A percentile compares a stretch with the other conserved stretches of the same genome.
Conservation (phyloP, 1,140 invertebrate species). For the Pogonomyrmex barbatus region DNA sequence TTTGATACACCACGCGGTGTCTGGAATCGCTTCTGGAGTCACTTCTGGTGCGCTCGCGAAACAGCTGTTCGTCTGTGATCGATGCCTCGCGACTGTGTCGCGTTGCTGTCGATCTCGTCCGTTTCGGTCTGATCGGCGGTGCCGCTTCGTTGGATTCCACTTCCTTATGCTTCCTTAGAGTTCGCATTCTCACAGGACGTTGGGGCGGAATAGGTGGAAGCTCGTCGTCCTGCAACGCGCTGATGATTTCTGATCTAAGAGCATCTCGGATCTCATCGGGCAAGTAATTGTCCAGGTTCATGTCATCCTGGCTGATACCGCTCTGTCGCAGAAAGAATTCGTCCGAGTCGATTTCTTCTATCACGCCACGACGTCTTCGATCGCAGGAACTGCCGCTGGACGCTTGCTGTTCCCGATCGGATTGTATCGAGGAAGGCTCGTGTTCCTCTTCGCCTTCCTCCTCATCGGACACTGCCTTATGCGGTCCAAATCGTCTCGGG, state of each 20-base stretch:
- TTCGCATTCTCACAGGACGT: constrained; percentile 79
- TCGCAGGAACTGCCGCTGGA: constrained; percentile 86
- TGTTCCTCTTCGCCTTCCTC: constrained; percentile 75
- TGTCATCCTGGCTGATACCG: constrained; percentile 93
- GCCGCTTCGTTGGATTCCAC: constrained; percentile 65
- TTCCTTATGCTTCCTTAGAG: constrained; percentile 79
- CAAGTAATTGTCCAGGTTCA: constrained; percentile 91
- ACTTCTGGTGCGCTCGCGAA: constrained; percentile 66
- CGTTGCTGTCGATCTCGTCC: constrained; percentile 72
- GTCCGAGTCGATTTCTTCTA: constrained; percentile 94
- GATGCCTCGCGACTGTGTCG: constrained; percentile 81
- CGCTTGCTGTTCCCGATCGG: constrained; percentile 84
- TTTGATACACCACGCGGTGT: constrained; percentile 82
- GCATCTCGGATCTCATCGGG: constrained; percentile 92
- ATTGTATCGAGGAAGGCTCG: constrained; percentile 77
- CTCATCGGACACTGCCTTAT: constrained; percentile 56
- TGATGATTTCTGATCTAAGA: constrained; percentile 88
- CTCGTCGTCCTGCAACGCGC: constrained; percentile 86
- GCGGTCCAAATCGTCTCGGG: constrained; percentile 74
- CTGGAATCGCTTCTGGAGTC: constrained; percentile 73
- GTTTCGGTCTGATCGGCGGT: constrained; percentile 79
- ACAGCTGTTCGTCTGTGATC: constrained; percentile 68
- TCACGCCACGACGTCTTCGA: constrained; percentile 87
- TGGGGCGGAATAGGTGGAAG: constrained; percentile 72
- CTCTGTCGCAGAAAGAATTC: constrained; percentile 93